Percentiles rank a stretch among this genome's conserved stretches.
Conservation (phyloP, 2,797 vertebrate genomes). For the Decapterus maruadsi region DNA sequence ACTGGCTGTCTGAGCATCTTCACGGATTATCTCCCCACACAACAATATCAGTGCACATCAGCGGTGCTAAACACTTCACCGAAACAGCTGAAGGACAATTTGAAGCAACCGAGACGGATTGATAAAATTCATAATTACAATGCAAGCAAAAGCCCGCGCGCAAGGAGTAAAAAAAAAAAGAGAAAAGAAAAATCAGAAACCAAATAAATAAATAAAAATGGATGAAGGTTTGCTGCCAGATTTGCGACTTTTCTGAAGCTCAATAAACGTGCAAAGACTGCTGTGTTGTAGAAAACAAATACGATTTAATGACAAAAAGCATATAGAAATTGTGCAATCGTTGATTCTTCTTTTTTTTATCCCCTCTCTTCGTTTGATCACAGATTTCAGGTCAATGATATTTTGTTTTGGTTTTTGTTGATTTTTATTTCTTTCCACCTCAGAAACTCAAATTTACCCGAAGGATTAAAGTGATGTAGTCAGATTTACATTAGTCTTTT, state of each 20-base stretch:
- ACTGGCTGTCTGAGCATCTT: constrained; percentile 33
- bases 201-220: background rate
- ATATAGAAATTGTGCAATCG: constrained; percentile 88
- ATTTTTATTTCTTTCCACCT: constrained; percentile 22
- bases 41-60: constrained; percentile 49
- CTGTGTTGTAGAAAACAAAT: constrained; percentile 82
- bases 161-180: background rate
- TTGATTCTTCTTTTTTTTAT: constrained; percentile 68
- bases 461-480: constrained; percentile 45
- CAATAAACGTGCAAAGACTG: constrained; percentile 72
- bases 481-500: background rate
- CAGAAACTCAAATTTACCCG: constrained; percentile 75
- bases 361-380: constrained; percentile 71
- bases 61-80: constrained; percentile 44
- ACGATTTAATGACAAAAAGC: constrained; percentile 89
- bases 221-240: constrained; percentile 20
- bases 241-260: constrained; percentile 14
- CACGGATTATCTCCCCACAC: constrained; percentile 21
- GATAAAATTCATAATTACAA: constrained; percentile 63
- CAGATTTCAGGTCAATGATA: constrained; percentile 84
- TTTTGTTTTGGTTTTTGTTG: constrained; percentile 76
- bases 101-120: constrained; percentile 58
- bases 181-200: background rate
- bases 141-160: constrained; percentile 27
- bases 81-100: constrained; percentile 67